Percentiles rank a stretch among this genome's conserved stretches.
Conservation (phyloP, 2,113 vertebrate genomes). For the Engystomops pustulosus region DNA sequence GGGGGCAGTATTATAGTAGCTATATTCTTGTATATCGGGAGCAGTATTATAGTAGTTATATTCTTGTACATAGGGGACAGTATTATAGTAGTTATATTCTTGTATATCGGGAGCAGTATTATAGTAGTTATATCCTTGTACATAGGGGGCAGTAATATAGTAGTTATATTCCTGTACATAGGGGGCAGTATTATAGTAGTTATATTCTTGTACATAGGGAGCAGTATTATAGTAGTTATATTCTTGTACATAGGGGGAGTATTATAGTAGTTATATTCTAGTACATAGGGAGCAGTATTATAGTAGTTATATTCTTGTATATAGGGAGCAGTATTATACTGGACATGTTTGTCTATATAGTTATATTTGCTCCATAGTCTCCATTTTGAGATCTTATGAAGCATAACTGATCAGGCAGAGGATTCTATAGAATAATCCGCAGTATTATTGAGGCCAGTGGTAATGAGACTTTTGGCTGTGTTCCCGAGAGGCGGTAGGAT, state of each 20-base stretch:
- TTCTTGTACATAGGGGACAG: no score
- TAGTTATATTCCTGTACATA: conserved; percentile 3
- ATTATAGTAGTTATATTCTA: conserved; percentile 10
- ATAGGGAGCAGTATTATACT: neutral
- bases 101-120: no score
- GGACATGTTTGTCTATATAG: neutral
- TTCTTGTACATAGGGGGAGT: conserved; percentile 3
- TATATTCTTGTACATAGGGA: conserved; percentile 11
- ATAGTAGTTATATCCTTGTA: no score
- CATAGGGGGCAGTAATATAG: neutral
- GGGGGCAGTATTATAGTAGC: no score
- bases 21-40: no score
- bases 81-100: no score
- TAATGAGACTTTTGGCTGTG: conserved; percentile 59
- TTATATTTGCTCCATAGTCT: neutral
- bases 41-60: no score
- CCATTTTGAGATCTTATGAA: neutral
- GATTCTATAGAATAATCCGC: conserved; percentile 33
- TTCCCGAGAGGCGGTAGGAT: conserved; percentile 54
- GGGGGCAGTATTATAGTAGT: conserved; percentile 7
- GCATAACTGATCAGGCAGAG: neutral
- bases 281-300: neutral
- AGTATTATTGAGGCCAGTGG: conserved; percentile 12
- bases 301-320: conserved; percentile 10
- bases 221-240: conserved; percentile 22